Base-by-base conservation (phyloP, 2,113 vertebrate genomes). In the Coracopsis vasa region DNA sequence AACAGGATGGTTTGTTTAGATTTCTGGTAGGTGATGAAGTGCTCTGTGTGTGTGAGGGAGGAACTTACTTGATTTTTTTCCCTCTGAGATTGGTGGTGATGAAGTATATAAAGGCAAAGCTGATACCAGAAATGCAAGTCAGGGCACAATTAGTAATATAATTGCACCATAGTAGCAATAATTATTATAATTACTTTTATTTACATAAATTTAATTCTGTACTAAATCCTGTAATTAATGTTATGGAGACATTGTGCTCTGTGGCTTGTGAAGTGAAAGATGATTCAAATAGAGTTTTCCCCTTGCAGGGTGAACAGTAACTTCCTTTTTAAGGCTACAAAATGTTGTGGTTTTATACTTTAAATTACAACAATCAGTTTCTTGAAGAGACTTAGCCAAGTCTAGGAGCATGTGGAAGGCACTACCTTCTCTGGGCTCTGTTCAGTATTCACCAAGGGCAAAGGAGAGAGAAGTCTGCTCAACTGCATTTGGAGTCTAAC, bases 111-210 rank as follows among this genome's bases (percentile, higher is more conserved):
- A 70, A 85, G 54, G 75, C 29, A 31, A 24, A 50, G 56, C n/a
- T 61, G 86, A 50, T 86, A 73, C 33, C 28, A 80, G 88, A 92
- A 92, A 71, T 80, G 61, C 84, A 94, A 79, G 42, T 83, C 18
- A 44, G 65, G 88, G 72, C n/a, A 71, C 75, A 92, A 74, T 95
- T 95, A 95, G 56, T 65, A 88, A 61, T 74, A 64, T 67, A 93
- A 92, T 86, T 94, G 58, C 80, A 90, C 66, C 69, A 87, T 65
- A 87, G 87, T 71, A 86, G 73, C 74, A 89, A 64, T 97, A 94
- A 97, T 97, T 90, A 94, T 87, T 77, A 45, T 90, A 94, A 95
- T 97, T 92, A 77, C 24, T 92, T 94, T 88, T 97, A 91, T 95
- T 95, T 97, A 95, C 58, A 85, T 96, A 88, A 89, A 95, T 80